Evolutionary conservation across 2,888 invertebrate genomes (phyloP).

Genomic region (Drosophila birchii): DNA sequence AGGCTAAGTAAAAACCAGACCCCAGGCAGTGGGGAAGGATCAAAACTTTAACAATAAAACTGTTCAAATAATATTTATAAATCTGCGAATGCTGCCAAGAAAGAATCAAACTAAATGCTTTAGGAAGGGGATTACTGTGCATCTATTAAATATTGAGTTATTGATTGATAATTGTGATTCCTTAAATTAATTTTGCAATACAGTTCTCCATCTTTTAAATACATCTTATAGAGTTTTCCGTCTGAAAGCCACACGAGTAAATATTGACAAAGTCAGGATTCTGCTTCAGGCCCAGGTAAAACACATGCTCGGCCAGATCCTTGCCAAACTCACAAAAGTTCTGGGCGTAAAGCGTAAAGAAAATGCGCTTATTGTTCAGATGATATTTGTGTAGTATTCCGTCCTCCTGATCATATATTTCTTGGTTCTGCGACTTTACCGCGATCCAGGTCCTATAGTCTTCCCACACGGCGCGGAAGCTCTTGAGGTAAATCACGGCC

Average conservation of each 20-base stretch:
- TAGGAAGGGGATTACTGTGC: too few relatives aligned
- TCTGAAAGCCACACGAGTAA: slow-evolving; percentile 77
- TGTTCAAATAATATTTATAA: slow-evolving; percentile 7
- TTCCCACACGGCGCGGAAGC: slow-evolving; percentile 79
- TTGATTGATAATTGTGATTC: neutral
- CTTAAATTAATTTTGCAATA: neutral
- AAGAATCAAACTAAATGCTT: neutral
- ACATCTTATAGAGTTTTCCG: slow-evolving; percentile 57
- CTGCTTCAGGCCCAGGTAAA: slow-evolving; percentile 81
- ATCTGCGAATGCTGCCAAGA: neutral
- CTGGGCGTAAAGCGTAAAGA: slow-evolving; percentile 82
- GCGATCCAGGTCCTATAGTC: slow-evolving; percentile 79
- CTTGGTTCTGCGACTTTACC: slow-evolving; percentile 45
- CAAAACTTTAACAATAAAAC: slow-evolving; percentile 38
- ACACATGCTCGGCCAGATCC: slow-evolving; percentile 81
- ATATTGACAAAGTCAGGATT: slow-evolving; percentile 75
- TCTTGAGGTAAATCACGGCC: slow-evolving; percentile 82
- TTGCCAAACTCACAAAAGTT: slow-evolving; percentile 83
- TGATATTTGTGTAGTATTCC: slow-evolving; percentile 71
- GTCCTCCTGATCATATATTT: slow-evolving; percentile 81
- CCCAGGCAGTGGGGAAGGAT: slow-evolving; percentile 10
- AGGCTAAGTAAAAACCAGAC: slow-evolving; percentile 49
- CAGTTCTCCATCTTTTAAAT: slow-evolving; percentile 28
- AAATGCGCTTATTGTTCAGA: slow-evolving; percentile 77
- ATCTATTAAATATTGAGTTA: neutral